Evolutionary conservation across 2,113 vertebrate genomes (phyloP).

Genomic region (Coptodon rendalli): DNA sequence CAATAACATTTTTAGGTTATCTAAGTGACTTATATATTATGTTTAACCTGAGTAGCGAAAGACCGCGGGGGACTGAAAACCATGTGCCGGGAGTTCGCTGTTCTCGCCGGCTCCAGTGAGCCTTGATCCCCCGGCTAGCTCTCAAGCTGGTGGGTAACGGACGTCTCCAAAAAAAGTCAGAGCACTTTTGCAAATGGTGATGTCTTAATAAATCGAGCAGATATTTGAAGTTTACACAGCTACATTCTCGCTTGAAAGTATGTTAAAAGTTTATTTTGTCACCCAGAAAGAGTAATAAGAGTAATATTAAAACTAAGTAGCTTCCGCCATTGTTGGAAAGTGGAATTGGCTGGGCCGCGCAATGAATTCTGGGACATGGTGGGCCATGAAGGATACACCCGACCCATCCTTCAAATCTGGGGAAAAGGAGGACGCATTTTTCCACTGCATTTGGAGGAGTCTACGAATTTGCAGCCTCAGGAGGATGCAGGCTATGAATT

Average conservation of each 20-base stretch:
- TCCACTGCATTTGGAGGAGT: not conserved
- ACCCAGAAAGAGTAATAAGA: not conserved
- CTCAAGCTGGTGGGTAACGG: not conserved
- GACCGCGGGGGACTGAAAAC: not conserved
- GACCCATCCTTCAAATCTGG: not conserved
- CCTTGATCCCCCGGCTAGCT: not conserved
- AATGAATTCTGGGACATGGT: not conserved
- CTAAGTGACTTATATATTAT: not conserved
- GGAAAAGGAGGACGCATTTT: not conserved
- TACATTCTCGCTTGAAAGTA: not conserved
- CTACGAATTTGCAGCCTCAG: no score
- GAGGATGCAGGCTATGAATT: no score
- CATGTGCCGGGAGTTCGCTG: fast-evolving
- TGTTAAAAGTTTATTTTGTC: not conserved
- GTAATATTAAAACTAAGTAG: not conserved
- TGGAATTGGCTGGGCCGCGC: not conserved
- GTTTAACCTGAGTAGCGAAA: not conserved
- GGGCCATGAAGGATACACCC: not conserved
- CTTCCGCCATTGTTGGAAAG: not conserved
- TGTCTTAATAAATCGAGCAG: not conserved
- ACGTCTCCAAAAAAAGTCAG: fast-evolving
- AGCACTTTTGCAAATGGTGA: not conserved
- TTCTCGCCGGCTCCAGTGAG: fast-evolving
- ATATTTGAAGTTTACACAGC: not conserved
- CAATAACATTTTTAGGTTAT: not conserved